phyloP scores from a whole-genome alignment of 2,797 vertebrate genomes.

The Girardinus metallicus region DNA sequence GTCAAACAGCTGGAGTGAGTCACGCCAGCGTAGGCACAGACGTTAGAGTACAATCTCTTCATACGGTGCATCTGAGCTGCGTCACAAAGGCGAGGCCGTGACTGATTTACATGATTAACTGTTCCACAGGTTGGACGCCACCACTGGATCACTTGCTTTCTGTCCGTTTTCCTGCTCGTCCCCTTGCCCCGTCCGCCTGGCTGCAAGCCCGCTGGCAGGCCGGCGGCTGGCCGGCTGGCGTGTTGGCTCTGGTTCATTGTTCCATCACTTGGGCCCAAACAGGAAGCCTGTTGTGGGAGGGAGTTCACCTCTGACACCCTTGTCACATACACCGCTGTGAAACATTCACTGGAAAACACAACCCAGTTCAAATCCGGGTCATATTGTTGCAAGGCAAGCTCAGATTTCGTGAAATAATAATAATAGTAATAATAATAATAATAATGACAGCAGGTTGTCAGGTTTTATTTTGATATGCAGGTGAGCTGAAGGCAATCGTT shows the following conservation, averaged over 20 bases:
- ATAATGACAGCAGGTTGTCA: constrained; percentile 19
- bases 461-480: constrained; percentile 38
- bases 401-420: constrained; percentile 32
- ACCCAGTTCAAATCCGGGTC: constrained; percentile 55
- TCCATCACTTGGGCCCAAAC: constrained; percentile 54
- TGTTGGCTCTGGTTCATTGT: constrained; percentile 35
- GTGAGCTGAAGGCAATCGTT: constrained; percentile 36
- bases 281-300: constrained; percentile 72
- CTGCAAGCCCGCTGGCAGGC: constrained; percentile 17
- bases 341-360: constrained; percentile 67
- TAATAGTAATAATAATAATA: constrained; percentile 14
- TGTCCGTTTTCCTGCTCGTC: constrained; percentile 8
- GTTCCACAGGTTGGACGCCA: constrained; percentile 29
- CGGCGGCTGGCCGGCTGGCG: neutral
- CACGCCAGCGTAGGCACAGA: neutral
- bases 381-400: constrained; percentile 48
- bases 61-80: neutral
- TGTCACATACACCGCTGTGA: constrained; percentile 55
- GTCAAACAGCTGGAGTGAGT: constrained; percentile 54
- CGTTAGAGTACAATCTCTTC: neutral
- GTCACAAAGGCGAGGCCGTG: constrained; percentile 38
- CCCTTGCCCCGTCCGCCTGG: neutral
- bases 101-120: constrained; percentile 58
- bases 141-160: constrained; percentile 7
- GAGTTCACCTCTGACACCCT: constrained; percentile 68